Evolutionary conservation across 2,797 vertebrate genomes (phyloP), one percentile per base, ranked within the genome.

Genomic region (Bovichtus variegatus): DNA sequence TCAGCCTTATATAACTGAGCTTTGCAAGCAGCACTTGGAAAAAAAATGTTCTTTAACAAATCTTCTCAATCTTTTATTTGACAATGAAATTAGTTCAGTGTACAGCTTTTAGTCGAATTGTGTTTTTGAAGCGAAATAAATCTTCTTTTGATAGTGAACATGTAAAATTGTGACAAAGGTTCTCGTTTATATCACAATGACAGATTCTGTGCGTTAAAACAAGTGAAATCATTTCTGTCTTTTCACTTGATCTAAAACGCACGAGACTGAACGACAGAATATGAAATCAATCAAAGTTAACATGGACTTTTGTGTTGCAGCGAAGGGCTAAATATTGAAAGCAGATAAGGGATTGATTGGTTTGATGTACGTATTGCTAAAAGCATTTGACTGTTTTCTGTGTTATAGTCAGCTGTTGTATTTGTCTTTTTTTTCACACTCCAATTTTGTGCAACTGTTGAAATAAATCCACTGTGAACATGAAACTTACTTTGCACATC

Each of bases 381-480:
- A 38, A 66, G 54, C 65, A 16, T 74, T 38, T 16, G 3, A 27
- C 6, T 77, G 36, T 71, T 71, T 71, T 71, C 1, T 71, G 41
- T 74, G 77, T 70, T 62, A 44, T 49, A 36, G 4, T 46, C 29
- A n/a, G 36, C 47, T 74, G 25, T 79, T 67, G 15, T 62, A 15
- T 79, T 55, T 59, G 9, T 69, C 5, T n/a, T 13, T 16, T 21
- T 51, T 58, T 57, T 76, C 63, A 74, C 34, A 55, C 64, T 87
- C 46, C 59, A 61, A 21, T 47, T 69, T 40, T 47, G 51, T 70
- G 49, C 27, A 50, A 53, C 69, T 78, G 47, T 67, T 54, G 23
- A 69, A 80, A 79, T 62, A 21, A 83, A 76, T 71, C 82, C 77
- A 81, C 84, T 85, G 82, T 89, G 80, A 88, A 84, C 55, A 31